Conservation (phyloP, 2,888 invertebrate genomes). For the Trachelus troglodyta region DNA sequence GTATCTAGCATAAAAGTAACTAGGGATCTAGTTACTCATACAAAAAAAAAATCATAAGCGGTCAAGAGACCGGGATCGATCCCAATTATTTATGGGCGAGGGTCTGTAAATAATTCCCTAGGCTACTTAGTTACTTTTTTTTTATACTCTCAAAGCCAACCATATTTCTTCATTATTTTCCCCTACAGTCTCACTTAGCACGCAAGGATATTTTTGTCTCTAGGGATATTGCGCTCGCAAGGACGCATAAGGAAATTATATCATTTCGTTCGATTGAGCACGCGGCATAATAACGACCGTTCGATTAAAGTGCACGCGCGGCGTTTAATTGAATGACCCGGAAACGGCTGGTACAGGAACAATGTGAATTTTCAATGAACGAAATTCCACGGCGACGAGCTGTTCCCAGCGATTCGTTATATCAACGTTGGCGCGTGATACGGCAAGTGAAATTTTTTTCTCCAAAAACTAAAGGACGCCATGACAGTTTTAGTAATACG, state of each 20-base stretch:
- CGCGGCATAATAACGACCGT: not conserved
- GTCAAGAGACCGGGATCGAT: not conserved
- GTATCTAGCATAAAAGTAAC: not conserved
- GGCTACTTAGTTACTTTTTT: not conserved
- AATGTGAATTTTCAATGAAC: not conserved
- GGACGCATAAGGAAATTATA: not conserved
- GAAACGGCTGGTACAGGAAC: not conserved
- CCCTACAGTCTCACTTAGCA: not conserved
- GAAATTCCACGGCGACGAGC: not conserved
- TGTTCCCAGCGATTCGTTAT: not conserved
- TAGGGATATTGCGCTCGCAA: not conserved
- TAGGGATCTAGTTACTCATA: not conserved
- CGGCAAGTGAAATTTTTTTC: not conserved
- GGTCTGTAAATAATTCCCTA: not conserved
- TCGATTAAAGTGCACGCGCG: not conserved
- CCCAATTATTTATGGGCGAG: not conserved
- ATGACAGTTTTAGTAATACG: not conserved
- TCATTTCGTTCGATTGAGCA: not conserved
- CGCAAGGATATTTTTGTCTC: not conserved
- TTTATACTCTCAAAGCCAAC: not conserved
- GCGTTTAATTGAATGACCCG: not conserved
- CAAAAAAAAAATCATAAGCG: not conserved
- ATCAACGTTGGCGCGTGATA: not conserved
- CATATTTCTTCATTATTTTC: not conserved
- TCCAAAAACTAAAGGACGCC: not conserved